Percentiles rank a stretch among this genome's conserved stretches.
Conservation (phyloP, 1,140 invertebrate species). For the Gonatopus flavifemur region DNA sequence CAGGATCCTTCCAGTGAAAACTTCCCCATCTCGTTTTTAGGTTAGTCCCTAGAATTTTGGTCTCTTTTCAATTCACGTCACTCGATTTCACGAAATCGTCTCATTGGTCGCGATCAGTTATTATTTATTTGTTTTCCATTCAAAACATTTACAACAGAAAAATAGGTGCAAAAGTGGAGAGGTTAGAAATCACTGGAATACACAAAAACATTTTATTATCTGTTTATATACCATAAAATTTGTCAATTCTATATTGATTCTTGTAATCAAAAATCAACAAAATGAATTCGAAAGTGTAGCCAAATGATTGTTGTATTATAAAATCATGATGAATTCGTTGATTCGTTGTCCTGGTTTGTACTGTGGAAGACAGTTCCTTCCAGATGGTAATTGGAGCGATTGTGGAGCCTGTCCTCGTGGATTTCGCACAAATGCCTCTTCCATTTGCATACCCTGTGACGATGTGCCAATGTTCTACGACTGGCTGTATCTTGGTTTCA, state of each 20-base stretch:
- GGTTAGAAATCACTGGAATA: too few relatives aligned
- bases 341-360: slow-evolving; percentile 79
- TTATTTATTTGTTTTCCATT: too few relatives aligned
- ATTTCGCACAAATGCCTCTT: slow-evolving; percentile 66
- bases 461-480: slow-evolving; percentile 84
- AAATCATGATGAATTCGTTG: slow-evolving; percentile 24
- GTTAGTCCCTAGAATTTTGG: too few relatives aligned
- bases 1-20: too few relatives aligned
- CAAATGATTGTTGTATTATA: slow-evolving; percentile 3
- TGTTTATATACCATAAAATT: neutral
- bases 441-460: slow-evolving; percentile 76
- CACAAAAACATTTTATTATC: too few relatives aligned
- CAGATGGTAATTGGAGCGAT: slow-evolving; percentile 71
- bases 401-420: slow-evolving; percentile 88
- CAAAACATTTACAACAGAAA: too few relatives aligned
- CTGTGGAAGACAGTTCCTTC: slow-evolving; percentile 72
- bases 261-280: neutral
- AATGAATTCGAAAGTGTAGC: slow-evolving; percentile 9
- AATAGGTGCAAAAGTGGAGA: too few relatives aligned
- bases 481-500: slow-evolving; percentile 92
- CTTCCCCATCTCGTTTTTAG: too few relatives aligned
- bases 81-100: too few relatives aligned
- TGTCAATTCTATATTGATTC: neutral
- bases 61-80: too few relatives aligned
- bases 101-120: too few relatives aligned